phyloP scores from a whole-genome alignment of 2,113 vertebrate genomes.

The Ceyx cyanopectus region DNA sequence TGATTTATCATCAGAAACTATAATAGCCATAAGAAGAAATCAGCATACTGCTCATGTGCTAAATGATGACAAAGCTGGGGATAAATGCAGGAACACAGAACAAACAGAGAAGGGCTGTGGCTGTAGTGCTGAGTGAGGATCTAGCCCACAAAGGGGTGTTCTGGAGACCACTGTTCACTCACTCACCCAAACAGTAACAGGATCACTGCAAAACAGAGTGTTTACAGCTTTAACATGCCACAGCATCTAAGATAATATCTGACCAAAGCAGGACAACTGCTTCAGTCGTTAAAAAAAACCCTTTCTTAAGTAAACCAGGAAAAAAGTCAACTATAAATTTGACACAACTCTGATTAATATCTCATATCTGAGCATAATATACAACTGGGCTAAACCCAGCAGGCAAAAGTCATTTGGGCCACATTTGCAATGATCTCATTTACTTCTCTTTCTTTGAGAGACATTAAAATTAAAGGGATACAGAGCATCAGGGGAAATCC shows the following conservation, averaged over 20 bases:
- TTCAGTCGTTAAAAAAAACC: background rate
- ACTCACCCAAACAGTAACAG: background rate
- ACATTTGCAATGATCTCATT: background rate
- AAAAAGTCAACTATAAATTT: background rate
- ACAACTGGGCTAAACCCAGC: background rate
- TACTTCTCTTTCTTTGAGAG: background rate
- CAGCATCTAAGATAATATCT: too few relatives aligned
- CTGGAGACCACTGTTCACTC: background rate
- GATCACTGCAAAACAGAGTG: background rate
- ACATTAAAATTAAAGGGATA: background rate
- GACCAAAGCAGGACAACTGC: background rate
- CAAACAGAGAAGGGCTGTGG: background rate
- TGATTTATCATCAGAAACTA: slow-evolving; percentile 63
- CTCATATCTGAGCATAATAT: background rate
- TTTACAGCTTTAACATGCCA: background rate
- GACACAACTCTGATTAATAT: background rate
- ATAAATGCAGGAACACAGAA: slow-evolving; percentile 56
- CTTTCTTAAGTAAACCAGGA: background rate
- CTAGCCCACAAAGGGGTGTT: slow-evolving; percentile 13
- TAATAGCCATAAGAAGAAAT: slow-evolving; percentile 51
- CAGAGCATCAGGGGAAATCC: background rate
- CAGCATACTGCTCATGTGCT: slow-evolving; percentile 61
- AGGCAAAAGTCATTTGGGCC: background rate
- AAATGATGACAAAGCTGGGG: slow-evolving; percentile 58
- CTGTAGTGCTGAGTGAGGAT: background rate